Evolutionary conservation across 2,888 invertebrate species (phyloP).

Genomic region (Mesorhabditis sp.): DNA sequence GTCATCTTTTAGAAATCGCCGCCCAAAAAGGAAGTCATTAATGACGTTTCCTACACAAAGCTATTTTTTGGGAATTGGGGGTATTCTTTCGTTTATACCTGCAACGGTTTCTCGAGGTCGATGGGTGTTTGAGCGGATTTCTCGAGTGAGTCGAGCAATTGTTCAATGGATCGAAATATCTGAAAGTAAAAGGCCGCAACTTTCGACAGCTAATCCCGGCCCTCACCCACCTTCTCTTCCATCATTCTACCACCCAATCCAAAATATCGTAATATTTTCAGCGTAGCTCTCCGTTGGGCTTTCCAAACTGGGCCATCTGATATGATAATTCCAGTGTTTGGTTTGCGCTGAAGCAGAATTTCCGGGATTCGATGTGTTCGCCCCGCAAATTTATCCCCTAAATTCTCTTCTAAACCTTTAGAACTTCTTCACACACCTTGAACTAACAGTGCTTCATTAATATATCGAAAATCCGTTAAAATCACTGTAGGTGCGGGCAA

Average conservation of each 20-base stretch:
- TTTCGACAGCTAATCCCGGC: too few relatives aligned
- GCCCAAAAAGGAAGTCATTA: background rate
- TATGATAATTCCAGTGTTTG: background rate
- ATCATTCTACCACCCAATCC: background rate
- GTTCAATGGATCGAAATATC: background rate
- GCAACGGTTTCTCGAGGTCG: conserved; percentile 6
- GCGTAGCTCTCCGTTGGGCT: background rate
- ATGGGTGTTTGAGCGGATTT: background rate
- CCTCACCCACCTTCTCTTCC: conserved; percentile 6
- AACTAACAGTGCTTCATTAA: background rate
- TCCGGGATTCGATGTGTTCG: conserved; percentile 2
- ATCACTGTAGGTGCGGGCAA: background rate
- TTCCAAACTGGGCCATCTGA: background rate
- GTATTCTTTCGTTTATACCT: background rate
- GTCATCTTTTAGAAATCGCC: background rate
- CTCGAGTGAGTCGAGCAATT: background rate
- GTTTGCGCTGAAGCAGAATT: background rate
- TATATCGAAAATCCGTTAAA: background rate
- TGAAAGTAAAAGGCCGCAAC: too few relatives aligned
- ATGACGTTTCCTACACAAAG: background rate
- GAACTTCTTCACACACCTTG: background rate
- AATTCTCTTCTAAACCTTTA: background rate
- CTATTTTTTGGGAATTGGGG: background rate
- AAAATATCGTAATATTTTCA: background rate
- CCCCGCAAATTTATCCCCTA: background rate